A percentile compares a stretch with the other conserved stretches of the same genome.
phyloP scores from a whole-genome alignment of 2,888 invertebrate genomes.

The Acronicta aceris region DNA sequence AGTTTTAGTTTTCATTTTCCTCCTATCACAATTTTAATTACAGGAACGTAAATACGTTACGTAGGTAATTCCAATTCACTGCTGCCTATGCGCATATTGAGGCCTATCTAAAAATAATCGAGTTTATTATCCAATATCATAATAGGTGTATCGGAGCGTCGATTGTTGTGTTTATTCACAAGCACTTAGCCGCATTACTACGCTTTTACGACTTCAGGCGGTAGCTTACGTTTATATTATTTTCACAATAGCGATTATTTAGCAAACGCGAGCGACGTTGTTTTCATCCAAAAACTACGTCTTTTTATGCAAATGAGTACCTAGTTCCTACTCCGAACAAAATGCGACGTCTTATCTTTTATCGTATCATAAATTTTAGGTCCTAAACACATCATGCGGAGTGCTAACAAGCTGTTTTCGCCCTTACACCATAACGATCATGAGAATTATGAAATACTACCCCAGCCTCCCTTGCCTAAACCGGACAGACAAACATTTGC shows the following conservation, averaged over 20 bases:
- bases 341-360: conserved; percentile 21
- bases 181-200: conserved; percentile 24
- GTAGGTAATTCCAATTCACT: conserved; percentile 1
- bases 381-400: conserved; percentile 27
- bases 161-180: conserved; percentile 28
- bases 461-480: conserved; percentile 13
- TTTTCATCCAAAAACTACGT: neutral
- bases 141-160: conserved; percentile 7
- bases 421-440: conserved; percentile 40
- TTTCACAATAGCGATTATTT: neutral
- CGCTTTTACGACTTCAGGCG: conserved; percentile 17
- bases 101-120: conserved; percentile 15
- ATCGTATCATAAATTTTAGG: conserved; percentile 26
- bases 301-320: neutral
- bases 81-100: conserved; percentile 2
- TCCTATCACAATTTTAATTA: neutral
- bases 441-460: conserved; percentile 45
- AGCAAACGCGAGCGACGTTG: too few relatives aligned
- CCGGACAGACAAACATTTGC: conserved; percentile 1
- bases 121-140: conserved; percentile 24
- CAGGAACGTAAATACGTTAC: neutral
- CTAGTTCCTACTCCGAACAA: conserved; percentile 4
- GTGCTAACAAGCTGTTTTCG: conserved; percentile 52
- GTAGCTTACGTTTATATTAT: conserved; percentile 25
- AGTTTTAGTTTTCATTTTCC: too few relatives aligned